Percentiles rank a stretch among this genome's conserved stretches.
These are phyloP conservation scores for Ramphastos sulfuratus DNA, from an alignment of 2,113 vertebrate genomes.

Conservation along the genomic window DNA sequence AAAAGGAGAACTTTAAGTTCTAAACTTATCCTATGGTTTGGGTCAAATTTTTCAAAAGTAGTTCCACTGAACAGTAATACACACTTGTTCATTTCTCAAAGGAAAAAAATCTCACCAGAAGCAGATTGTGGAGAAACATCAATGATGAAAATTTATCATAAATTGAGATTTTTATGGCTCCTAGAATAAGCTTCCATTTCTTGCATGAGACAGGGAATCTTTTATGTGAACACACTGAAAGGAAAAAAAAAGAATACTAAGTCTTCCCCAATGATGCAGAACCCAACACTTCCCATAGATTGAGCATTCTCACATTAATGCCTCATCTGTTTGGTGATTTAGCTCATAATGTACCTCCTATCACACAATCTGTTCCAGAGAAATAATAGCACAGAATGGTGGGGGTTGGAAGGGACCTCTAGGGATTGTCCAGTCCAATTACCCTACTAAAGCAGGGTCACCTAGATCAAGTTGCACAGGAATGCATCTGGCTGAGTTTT, in stretches of 20 bases:
- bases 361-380: neutral
- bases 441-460: too few species aligned
- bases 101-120: neutral
- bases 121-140: neutral
- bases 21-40: neutral
- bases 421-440: too few species aligned
- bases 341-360: neutral
- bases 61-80: neutral
- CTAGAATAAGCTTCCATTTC: neutral
- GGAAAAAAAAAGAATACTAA: neutral
- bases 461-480: too few species aligned
- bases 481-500: too few species aligned
- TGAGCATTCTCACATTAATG: neutral
- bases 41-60: neutral
- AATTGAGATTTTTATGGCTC: neutral
- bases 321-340: neutral
- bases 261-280: neutral
- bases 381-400: too few species aligned
- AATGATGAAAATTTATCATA: neutral
- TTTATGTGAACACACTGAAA: neutral
- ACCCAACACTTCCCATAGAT: neutral
- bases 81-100: neutral
- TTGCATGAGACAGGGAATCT: accelerated
- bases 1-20: neutral
- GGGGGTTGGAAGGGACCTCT: too few species aligned